Evolutionary conservation across 30 jellyfish, hydroid and myxozoan genomes (phyloP).

Genomic region (Pseudorhiza aurosa): DNA sequence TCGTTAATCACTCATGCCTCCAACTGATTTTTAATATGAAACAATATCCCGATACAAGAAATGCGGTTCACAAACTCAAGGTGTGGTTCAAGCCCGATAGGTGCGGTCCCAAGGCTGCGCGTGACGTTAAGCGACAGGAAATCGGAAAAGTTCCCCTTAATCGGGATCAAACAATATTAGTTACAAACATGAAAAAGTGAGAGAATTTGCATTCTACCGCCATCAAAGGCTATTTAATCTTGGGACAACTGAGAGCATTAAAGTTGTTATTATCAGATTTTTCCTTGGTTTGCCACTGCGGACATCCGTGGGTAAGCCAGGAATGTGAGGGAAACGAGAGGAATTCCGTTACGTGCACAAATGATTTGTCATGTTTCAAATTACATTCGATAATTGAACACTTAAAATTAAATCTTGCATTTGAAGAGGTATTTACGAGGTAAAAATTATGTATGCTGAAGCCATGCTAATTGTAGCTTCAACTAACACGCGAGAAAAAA

Average conservation of each 20-base stretch:
- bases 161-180: slow-evolving; percentile 26
- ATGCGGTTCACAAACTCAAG: too few species aligned
- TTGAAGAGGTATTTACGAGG: not conserved
- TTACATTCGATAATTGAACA: not conserved
- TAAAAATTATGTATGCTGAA: too few species aligned
- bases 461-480: too few species aligned
- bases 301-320: slow-evolving; percentile 51
- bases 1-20: not conserved
- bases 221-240: slow-evolving; percentile 25
- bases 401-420: not conserved
- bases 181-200: slow-evolving; percentile 10
- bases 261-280: slow-evolving; percentile 9
- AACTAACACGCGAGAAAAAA: too few species aligned
- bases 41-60: not conserved
- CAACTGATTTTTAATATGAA: not conserved
- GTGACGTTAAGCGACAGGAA: slow-evolving; percentile 11
- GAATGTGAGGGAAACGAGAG: slow-evolving; percentile 24
- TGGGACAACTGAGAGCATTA: slow-evolving; percentile 2
- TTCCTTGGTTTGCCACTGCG: slow-evolving; percentile 65
- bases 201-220: slow-evolving; percentile 25
- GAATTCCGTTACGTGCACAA: slow-evolving; percentile 41
- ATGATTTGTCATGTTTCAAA: not conserved
- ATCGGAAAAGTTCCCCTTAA: slow-evolving; percentile 15
- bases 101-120: not conserved
- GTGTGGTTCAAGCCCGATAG: too few species aligned